Evolutionary conservation across 1,140 invertebrate species (phyloP), one percentile per base, ranked within the genome.

Genomic region (Agrilus planipennis): DNA sequence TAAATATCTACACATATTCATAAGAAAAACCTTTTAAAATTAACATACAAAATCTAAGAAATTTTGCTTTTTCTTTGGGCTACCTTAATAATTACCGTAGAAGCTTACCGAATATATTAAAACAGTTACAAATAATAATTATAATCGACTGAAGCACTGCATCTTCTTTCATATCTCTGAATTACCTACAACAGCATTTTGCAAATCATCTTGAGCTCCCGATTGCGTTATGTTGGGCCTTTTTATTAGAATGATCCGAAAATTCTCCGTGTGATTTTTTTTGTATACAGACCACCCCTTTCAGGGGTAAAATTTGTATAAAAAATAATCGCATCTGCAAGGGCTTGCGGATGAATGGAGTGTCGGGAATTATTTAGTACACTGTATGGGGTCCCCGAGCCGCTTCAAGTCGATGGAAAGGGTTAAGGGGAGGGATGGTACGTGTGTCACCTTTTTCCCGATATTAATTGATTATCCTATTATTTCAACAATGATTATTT

Each of bases 281-380:
- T 34, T 36, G 39, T 52, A 55, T 47, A 55, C 53, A 47, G 53
- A 55, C 47, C 53, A 52, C 53, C 53, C 52, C 44, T 49, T 47
- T 47, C 31, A 47, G 44, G 46, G 49, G 45, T 45, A 48, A 39
- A 50, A 30, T 47, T 42, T 45, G 44, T 48, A 51, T 41, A 56
- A 57, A 57, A 55, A 51, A 53, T 58, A 58, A 58, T 56, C 52
- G 52, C 50, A 58, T 58, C 52, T 44, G 21, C 41, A 53, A 53
- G 51, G 53, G 52, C 45, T 58, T 58, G 55, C 44, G 55, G 55
- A 50, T 42, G 44, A 50, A 53, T 55, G 44, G 55, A 56, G 56
- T 57, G 54, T 55, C 49, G 41, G 47, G 51, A 39, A 49, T 50
- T 54, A 56, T 59, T 50, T 50, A 39, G 38, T 50, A 27, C 49